These are phyloP conservation scores for Disparrhopalites patrizii DNA, from an alignment of 2,888 invertebrate species.

Conservation along the genomic window DNA sequence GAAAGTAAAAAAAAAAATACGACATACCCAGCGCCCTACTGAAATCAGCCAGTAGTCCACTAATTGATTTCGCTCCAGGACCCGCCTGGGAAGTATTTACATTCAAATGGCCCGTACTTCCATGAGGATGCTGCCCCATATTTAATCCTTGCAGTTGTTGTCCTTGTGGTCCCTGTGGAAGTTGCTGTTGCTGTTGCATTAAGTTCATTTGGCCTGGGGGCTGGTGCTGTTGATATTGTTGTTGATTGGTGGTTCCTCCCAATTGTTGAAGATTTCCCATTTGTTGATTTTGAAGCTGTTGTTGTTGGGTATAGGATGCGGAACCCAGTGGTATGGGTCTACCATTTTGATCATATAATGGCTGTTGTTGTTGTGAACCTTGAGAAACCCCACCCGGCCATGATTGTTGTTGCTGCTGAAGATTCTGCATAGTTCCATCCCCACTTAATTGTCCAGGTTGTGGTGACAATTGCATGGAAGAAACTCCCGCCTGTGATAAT, in stretches of 20 bases:
- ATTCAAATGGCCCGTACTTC: conserved; percentile 27
- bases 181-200: conserved; percentile 35
- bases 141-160: conserved; percentile 31
- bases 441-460: conserved; percentile 13
- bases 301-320: conserved; percentile 25
- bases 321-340: conserved; percentile 12
- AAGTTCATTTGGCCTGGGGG: conserved; percentile 2
- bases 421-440: not conserved
- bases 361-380: conserved; percentile 27
- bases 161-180: conserved; percentile 19
- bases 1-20: conserved; percentile 7
- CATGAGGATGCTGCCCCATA: conserved; percentile 24
- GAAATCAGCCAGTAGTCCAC: conserved; percentile 55
- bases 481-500: conserved; percentile 23
- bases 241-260: not conserved
- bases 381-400: conserved; percentile 25
- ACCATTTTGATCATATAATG: conserved; percentile 27
- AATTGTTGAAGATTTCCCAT: no score
- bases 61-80: conserved; percentile 50
- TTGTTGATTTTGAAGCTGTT: conserved; percentile 28
- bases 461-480: conserved; percentile 16
- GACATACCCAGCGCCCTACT: conserved; percentile 53
- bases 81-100: conserved; percentile 36
- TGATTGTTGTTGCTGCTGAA: conserved; percentile 29
- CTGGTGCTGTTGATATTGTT: conserved; percentile 30